Conservation (phyloP, 2,113 vertebrate species). For the Ondatra zibethicus region DNA sequence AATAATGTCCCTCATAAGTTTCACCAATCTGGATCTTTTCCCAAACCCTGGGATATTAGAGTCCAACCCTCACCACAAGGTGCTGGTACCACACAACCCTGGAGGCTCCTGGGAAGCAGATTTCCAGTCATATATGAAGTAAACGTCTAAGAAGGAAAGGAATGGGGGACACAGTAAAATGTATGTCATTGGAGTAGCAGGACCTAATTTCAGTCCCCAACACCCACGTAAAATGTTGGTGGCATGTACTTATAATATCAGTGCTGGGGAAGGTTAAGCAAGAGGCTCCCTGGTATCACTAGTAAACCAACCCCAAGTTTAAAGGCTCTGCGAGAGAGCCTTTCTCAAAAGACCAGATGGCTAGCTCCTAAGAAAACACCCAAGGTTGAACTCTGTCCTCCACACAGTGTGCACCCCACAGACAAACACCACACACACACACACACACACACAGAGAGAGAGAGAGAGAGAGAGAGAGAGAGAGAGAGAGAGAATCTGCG, state of each 20-base stretch:
- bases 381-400: neutral
- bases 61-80: constrained; percentile 21
- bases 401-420: neutral
- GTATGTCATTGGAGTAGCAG: no score
- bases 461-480: neutral
- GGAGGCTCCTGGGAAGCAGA: neutral
- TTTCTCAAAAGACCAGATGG: neutral
- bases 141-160: neutral
- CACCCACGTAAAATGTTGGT: neutral
- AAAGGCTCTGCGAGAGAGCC: neutral
- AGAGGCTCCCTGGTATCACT: neutral
- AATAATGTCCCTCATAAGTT: constrained; percentile 72
- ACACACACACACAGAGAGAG: neutral
- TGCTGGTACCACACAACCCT: neutral
- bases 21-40: constrained; percentile 66
- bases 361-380: neutral
- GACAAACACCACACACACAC: neutral
- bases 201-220: neutral
- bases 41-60: constrained; percentile 50
- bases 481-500: neutral
- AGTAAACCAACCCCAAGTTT: neutral
- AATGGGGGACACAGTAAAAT: neutral
- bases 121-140: neutral
- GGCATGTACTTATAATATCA: neutral
- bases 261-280: neutral